Evolutionary conservation across 2,797 vertebrate genomes (phyloP), one percentile per base, ranked within the genome.

Genomic region (Danio choprae): DNA sequence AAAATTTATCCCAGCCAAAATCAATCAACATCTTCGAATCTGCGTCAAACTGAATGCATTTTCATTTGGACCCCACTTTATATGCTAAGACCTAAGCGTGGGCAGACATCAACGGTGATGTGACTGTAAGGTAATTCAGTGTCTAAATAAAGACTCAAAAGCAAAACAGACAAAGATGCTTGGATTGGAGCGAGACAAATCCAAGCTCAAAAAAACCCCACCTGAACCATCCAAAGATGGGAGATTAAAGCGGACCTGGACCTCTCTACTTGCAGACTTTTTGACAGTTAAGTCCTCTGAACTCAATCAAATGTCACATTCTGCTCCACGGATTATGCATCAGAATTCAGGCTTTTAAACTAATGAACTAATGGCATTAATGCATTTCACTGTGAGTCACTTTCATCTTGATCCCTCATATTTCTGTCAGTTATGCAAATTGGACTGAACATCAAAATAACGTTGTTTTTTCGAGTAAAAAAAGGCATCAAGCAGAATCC

Each of bases 341-440:
- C 53, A 65, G 50, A 43, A 12, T 70, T 60, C 36, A 62, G 13
- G 67, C 55, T 51, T 79, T 79, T 50, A 56, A 74, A 60, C 44
- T 8, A 51, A 68, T 68, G 2, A 59, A 77, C 40, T 16, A 41
- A 75, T 51, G 59, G 9, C 44, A 64, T 12, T 41, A 13, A 43
- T 43, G 48, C 4, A 38, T 29, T 53, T 40, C 4, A 20, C 22
- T 11, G 1, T 6, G 36, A 70, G 22, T 16, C 11, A 22, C 36
- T 13, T 70, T 40, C 16, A 44, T 72, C 41, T 20, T 12, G 29
- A 44, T 51, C 38, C 4, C 7, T 16, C 6, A 44, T 53, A 48
- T 65, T 55, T 46, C 29, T 50, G 22, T 29, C 1, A 46, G 18
- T 56, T 56, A 29, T 56, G n/a, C 43, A 55, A 73, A 65, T 20